Evolutionary conservation across 2,888 invertebrate species (phyloP), one percentile per base, ranked within the genome.

Genomic region (Synanthedon formicaeformis): DNA sequence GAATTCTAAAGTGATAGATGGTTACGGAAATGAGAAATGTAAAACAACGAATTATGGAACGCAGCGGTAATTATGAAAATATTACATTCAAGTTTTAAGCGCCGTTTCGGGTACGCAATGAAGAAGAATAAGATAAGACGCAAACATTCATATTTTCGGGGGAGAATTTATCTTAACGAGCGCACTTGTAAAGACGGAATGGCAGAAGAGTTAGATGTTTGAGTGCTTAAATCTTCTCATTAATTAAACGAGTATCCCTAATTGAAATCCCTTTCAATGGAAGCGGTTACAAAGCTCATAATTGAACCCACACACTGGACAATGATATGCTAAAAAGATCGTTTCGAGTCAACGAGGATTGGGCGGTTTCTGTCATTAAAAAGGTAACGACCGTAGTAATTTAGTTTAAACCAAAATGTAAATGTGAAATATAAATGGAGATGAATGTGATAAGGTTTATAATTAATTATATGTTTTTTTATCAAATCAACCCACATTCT

Each of bases 211-310:
- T 67, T 65, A 68, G 64, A 69, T 69, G 69, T 74, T 76, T 72
- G 73, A 73, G 73, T 69, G 71, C 67, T 63, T 64, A 60, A 67
- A 67, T 61, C 64, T 67, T 63, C 65, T 62, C 70, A 78, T 81
- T 80, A 77, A 79, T 79, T 78, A 75, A 71, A 77, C 63, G 72
- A 70, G 70, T 65, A 63, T 57, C 65, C 67, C 65, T 78, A 78
- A 79, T 79, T 75, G 73, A 78, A 78, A 78, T 75, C 78, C 75
- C 71, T 75, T 77, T 73, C 73, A 68, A 77, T 68, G 67, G 71
- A 66, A 64, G 67, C 64, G 66, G 68, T 61, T 69, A 62, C 61
- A 75, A 75, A 76, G 73, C 70, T 65, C 66, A 75, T 78, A 80
- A 80, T 80, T 75, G 75, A 69, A 71, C 73, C 77, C 74, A 73